phyloP scores from a whole-genome alignment of 92 coral and sea anemone genomes.

The Chrysogorgia sp. region DNA sequence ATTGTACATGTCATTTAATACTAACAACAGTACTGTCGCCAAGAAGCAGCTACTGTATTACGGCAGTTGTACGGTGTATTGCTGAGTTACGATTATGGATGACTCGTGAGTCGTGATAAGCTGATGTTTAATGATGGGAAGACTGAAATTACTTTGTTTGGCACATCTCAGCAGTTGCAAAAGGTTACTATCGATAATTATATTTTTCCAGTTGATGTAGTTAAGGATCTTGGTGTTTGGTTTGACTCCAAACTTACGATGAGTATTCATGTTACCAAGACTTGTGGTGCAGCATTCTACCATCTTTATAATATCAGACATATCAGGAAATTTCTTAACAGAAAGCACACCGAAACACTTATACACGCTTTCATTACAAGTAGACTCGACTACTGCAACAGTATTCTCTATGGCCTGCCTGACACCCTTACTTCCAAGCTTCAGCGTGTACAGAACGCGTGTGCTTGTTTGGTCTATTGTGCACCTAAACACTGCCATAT shows the following conservation, averaged over 20 bases:
- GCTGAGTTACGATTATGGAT: slow-evolving; percentile 16
- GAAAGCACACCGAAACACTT: too few relatives aligned
- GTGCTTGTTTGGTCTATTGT: too few relatives aligned
- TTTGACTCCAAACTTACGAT: not conserved
- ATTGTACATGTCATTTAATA: slow-evolving; percentile 9
- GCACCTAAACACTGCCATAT: too few relatives aligned
- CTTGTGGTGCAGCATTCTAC: not conserved
- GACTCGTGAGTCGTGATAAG: slow-evolving; percentile 19
- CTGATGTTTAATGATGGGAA: slow-evolving; percentile 33
- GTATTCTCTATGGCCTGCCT: too few relatives aligned
- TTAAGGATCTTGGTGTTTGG: not conserved
- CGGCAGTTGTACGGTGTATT: slow-evolving; percentile 8
- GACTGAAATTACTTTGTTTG: slow-evolving; percentile 12
- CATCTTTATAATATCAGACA: slow-evolving; percentile 9
- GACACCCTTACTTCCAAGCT: too few relatives aligned
- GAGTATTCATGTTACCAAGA: slow-evolving; percentile 6
- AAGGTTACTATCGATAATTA: slow-evolving; percentile 1
- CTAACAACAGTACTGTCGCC: not conserved
- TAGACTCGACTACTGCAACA: too few relatives aligned
- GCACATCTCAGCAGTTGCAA: slow-evolving; percentile 26
- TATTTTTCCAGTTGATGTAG: not conserved
- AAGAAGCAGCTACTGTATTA: slow-evolving; percentile 7
- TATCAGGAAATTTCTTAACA: not conserved
- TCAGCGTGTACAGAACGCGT: too few relatives aligned
- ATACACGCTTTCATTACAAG: too few relatives aligned